Evolutionary conservation across 2,113 vertebrate species (phyloP).

Genomic region (Chaetops frenatus): DNA sequence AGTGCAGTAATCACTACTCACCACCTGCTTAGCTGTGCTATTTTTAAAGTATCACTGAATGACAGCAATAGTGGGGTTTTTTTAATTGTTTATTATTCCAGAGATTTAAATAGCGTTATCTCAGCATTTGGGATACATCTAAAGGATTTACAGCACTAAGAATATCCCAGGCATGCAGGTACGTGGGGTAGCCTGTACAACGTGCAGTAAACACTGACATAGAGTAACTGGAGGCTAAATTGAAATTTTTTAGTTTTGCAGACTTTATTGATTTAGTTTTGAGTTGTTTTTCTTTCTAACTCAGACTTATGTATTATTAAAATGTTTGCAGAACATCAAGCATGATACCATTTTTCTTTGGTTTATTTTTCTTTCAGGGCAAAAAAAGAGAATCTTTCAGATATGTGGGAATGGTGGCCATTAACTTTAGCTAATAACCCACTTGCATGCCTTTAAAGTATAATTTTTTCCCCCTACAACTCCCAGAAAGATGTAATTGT

Average conservation of each 20-base stretch:
- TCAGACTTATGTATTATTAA: constrained; percentile 28
- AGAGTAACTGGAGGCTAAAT: constrained; percentile 2
- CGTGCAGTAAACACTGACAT: neutral
- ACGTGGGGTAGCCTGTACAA: neutral
- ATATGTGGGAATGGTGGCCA: neutral
- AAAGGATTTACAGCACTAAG: constrained; percentile 31
- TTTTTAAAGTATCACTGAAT: constrained; percentile 26
- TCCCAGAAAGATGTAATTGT: neutral
- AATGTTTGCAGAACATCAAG: constrained; percentile 26
- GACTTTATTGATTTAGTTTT: constrained; percentile 10
- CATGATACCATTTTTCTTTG: neutral
- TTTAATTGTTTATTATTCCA: constrained; percentile 37
- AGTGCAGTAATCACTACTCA: neutral
- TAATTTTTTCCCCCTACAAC: neutral
- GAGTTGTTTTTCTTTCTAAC: constrained; percentile 20
- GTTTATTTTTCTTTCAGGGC: neutral
- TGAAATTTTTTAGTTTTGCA: neutral
- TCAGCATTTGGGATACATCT: constrained; percentile 14
- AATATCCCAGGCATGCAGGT: constrained; percentile 10
- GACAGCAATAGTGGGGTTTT: neutral
- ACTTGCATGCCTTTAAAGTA: neutral
- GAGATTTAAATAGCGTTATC: neutral
- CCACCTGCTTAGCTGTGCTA: constrained; percentile 46
- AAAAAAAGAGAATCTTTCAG: neutral
- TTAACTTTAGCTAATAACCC: constrained; percentile 28